These are phyloP conservation scores for Chaetodon trifascialis DNA, from an alignment of 2,113 vertebrate genomes.

Conservation along the genomic window DNA sequence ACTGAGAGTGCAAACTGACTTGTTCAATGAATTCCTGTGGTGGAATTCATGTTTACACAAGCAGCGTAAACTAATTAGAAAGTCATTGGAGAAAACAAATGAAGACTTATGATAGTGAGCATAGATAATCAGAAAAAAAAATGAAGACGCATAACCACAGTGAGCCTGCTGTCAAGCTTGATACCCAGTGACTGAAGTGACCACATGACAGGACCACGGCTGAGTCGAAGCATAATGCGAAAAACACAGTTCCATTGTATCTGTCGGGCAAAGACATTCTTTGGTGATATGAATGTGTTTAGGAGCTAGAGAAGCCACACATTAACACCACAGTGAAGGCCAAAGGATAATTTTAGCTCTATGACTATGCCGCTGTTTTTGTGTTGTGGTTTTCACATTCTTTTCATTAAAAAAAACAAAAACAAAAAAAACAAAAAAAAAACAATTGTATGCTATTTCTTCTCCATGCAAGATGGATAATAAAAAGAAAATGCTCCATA, in stretches of 20 bases:
- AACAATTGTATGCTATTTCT: slow-evolving; percentile 70
- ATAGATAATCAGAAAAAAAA: slow-evolving; percentile 11
- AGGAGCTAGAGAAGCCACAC: slow-evolving; percentile 67
- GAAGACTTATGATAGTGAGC: slow-evolving; percentile 5
- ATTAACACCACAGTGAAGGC: slow-evolving; percentile 72
- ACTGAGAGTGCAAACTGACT: not conserved
- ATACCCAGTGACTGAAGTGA: slow-evolving; percentile 57
- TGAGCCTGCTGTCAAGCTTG: slow-evolving; percentile 51
- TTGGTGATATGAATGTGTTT: slow-evolving; percentile 73
- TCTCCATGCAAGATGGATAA: slow-evolving; percentile 54
- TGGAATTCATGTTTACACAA: slow-evolving; percentile 17
- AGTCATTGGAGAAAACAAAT: slow-evolving; percentile 21
- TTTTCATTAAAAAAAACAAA: slow-evolving; percentile 47
- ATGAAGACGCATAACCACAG: slow-evolving; percentile 36
- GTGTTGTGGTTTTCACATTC: slow-evolving; percentile 73
- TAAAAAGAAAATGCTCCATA: slow-evolving; percentile 68
- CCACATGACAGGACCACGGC: slow-evolving; percentile 59
- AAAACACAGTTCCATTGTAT: slow-evolving; percentile 74
- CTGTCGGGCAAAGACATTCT: slow-evolving; percentile 74
- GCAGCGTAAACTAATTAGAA: not conserved
- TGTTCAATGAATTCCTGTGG: not conserved
- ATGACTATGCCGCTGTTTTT: slow-evolving; percentile 49
- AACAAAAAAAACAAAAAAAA: slow-evolving; percentile 50
- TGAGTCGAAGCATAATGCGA: slow-evolving; percentile 60
- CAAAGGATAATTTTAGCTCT: slow-evolving; percentile 65